Evolutionary conservation across 2,113 vertebrate species (phyloP).

Genomic region (Cisticola juncidis): DNA sequence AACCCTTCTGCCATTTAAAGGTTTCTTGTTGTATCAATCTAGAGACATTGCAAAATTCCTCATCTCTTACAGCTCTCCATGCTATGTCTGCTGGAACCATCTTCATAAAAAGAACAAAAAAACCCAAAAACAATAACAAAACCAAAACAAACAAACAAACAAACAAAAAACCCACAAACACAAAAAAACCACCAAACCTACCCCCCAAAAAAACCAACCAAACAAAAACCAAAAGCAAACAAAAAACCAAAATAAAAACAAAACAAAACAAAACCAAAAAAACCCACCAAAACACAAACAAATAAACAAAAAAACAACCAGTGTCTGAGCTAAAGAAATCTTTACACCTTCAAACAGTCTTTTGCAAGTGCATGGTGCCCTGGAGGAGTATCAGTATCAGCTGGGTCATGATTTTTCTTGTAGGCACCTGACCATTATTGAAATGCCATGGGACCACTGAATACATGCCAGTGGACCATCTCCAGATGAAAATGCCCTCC

Average conservation of each 20-base stretch:
- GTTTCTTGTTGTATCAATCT: neutral
- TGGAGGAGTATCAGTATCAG: neutral
- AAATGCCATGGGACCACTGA: neutral
- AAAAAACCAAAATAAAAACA: neutral
- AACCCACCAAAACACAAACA: no score
- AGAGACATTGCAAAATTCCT: neutral
- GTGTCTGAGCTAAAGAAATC: neutral
- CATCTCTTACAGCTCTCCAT: neutral
- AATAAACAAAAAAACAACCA: no score
- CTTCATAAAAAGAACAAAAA: neutral
- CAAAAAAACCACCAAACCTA: no score
- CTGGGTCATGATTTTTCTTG: neutral
- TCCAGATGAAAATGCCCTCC: neutral
- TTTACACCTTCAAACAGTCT: neutral
- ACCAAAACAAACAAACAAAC: no score
- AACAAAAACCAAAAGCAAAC: no score
- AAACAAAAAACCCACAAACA: no score
- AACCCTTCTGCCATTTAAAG: neutral
- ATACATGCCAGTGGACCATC: neutral
- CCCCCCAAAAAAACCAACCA: no score
- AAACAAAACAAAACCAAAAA: no score
- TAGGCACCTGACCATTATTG: neutral
- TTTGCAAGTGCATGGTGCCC: neutral
- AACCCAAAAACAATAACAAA: no score
- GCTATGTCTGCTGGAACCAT: neutral